These are phyloP conservation scores for Neostethus bicornis DNA, from an alignment of 2,797 vertebrate genomes.

Conservation along the genomic window DNA sequence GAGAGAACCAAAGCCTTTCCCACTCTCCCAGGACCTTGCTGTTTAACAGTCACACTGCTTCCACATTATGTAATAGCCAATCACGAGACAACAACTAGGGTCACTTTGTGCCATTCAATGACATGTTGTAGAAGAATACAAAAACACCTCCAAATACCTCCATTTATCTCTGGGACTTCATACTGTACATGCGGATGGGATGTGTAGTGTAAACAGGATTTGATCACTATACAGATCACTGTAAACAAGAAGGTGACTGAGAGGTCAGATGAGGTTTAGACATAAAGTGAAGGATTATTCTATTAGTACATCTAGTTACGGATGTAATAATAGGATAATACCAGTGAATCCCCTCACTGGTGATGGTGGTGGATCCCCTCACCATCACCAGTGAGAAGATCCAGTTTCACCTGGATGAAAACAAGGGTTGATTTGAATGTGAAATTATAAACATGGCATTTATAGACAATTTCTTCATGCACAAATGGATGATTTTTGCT, in stretches of 20 bases:
- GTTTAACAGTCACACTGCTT: conserved; percentile 33
- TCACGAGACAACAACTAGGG: conserved; percentile 30
- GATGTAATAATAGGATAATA: no score
- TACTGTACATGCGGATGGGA: background rate
- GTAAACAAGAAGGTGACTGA: conserved; percentile 4
- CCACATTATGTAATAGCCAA: conserved; percentile 54
- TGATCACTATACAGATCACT: background rate
- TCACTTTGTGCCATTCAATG: conserved; percentile 16
- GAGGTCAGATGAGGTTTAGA: conserved; percentile 17
- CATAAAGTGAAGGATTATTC: conserved; percentile 32
- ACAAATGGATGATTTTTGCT: no score
- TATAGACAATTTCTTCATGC: no score
- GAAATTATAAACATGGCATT: no score
- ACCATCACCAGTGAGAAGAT: no score
- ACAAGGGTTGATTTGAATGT: background rate
- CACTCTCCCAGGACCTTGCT: conserved; percentile 31
- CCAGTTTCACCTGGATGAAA: background rate
- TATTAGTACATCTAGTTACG: conserved; percentile 29
- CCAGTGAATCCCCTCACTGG: no score
- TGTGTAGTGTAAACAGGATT: background rate
- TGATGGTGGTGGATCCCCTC: no score
- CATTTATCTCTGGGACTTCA: background rate
- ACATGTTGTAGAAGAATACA: background rate
- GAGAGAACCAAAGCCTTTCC: background rate
- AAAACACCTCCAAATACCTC: background rate